phyloP scores from a whole-genome alignment of 2,113 vertebrate genomes.

The Pseudonaja textilis region DNA sequence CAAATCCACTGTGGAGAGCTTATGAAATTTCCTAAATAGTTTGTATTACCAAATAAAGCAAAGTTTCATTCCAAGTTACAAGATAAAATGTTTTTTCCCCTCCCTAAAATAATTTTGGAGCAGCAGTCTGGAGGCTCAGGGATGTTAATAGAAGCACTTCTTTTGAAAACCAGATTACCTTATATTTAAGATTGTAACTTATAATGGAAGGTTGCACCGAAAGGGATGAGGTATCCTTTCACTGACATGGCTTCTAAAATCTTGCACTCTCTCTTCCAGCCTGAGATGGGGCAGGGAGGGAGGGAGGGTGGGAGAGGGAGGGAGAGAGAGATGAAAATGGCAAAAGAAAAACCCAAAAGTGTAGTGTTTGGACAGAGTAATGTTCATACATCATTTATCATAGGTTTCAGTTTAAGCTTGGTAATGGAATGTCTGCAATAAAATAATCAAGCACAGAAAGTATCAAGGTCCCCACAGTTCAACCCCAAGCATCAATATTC shows the following conservation, averaged over 20 bases:
- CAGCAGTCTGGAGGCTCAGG: background rate
- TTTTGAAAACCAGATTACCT: background rate
- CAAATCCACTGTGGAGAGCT: slow-evolving; percentile 2
- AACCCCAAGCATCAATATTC: background rate
- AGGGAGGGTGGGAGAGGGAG: background rate
- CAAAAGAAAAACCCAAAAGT: background rate
- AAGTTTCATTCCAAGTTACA: background rate
- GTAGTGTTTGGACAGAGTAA: background rate
- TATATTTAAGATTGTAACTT: background rate
- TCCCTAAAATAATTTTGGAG: background rate
- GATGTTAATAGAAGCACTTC: background rate
- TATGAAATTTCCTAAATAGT: slow-evolving; percentile 1
- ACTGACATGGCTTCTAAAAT: background rate
- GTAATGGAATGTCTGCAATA: background rate
- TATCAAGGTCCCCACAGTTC: background rate
- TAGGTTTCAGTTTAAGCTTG: background rate
- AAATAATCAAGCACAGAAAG: background rate
- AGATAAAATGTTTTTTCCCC: background rate
- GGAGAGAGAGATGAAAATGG: background rate
- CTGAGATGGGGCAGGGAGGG: background rate
- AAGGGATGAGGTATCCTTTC: background rate
- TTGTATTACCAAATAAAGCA: background rate
- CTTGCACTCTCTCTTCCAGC: background rate
- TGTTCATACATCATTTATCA: background rate
- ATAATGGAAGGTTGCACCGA: background rate